phyloP scores from a whole-genome alignment of 64 coral and sea anemone species.

The Stichodactyla mertensii region DNA sequence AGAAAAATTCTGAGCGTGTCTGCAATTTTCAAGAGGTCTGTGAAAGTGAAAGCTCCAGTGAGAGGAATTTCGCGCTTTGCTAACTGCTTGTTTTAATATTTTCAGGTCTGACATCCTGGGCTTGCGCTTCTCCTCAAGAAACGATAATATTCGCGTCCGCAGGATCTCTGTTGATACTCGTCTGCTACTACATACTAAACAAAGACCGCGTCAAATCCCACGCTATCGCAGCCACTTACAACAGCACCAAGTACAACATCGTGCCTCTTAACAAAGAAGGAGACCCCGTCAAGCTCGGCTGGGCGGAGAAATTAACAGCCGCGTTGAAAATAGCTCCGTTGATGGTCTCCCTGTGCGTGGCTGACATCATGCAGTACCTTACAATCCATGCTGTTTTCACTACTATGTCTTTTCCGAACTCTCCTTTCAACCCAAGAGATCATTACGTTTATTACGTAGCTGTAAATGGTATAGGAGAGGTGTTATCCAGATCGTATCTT shows the following conservation, averaged over 20 bases:
- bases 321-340: constrained; percentile 50
- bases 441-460: constrained; percentile 78
- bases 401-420: constrained; percentile 56
- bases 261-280: background rate
- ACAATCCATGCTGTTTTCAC: constrained; percentile 79
- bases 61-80: too few relatives aligned
- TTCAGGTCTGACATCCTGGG: constrained; percentile 78
- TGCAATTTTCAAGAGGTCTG: too few relatives aligned
- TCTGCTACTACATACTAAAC: constrained; percentile 76
- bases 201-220: constrained; percentile 73
- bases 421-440: constrained; percentile 69
- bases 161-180: constrained; percentile 40
- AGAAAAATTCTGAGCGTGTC: too few relatives aligned
- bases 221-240: constrained; percentile 46
- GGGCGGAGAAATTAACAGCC: constrained; percentile 53
- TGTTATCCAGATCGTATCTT: constrained; percentile 56
- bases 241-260: constrained; percentile 39
- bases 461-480: constrained; percentile 61
- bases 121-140: constrained; percentile 54
- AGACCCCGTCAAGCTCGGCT: constrained; percentile 24
- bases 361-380: constrained; percentile 63
- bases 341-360: constrained; percentile 49
- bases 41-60: too few relatives aligned
- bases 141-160: constrained; percentile 50
- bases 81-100: background rate